Percentiles rank a stretch among this genome's conserved stretches.
Evolutionary conservation across 2,113 vertebrate genomes (phyloP).

Genomic region (Podocnemis expansa): DNA sequence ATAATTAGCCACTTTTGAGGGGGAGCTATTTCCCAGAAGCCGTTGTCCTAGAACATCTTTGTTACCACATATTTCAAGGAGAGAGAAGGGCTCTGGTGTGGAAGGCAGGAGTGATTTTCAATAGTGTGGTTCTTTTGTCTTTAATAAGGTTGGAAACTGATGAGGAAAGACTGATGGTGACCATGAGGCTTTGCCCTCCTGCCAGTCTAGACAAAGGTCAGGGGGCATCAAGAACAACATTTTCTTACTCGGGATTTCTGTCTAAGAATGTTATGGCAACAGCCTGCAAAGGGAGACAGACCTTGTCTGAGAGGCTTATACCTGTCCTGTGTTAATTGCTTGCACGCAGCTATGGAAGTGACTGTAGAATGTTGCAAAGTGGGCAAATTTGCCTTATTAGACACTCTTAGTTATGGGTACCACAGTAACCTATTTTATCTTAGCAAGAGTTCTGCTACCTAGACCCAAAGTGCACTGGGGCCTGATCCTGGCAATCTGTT

Average conservation of each 20-base stretch:
- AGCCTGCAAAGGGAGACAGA: neutral
- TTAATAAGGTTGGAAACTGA: neutral
- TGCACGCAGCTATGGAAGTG: neutral
- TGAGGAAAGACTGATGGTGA: no score
- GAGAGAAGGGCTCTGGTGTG: neutral
- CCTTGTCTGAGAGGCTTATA: neutral
- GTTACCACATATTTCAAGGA: rapidly evolving
- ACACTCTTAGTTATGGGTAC: neutral
- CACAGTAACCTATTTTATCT: rapidly evolving
- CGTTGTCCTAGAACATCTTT: rapidly evolving
- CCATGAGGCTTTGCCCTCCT: neutral
- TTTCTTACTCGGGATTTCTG: neutral
- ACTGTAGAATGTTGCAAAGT: neutral
- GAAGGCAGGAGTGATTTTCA: neutral
- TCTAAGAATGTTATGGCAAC: neutral
- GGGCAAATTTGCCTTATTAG: neutral
- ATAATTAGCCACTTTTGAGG: neutral
- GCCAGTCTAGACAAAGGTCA: neutral
- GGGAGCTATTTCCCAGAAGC: neutral
- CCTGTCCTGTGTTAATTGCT: neutral
- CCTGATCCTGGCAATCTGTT: neutral
- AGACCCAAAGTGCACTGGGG: neutral
- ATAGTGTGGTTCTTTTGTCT: neutral
- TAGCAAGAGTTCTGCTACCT: neutral
- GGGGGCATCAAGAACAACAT: neutral